phyloP scores from a whole-genome alignment of 2,888 invertebrate species.

The Hydrotaea diabolus region DNA sequence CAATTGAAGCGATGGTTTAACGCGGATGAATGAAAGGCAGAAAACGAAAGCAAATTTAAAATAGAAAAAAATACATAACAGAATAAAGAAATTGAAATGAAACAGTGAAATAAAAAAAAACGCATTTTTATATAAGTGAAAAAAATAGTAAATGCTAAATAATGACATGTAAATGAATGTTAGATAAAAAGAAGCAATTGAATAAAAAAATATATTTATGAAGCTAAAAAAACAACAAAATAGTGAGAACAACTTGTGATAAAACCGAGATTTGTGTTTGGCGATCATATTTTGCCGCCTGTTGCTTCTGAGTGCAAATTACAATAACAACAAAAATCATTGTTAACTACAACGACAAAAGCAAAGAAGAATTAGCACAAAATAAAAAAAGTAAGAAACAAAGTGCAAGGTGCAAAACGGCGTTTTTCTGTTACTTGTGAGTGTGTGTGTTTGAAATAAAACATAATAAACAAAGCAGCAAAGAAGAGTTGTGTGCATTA shows the following conservation, averaged over 20 bases:
- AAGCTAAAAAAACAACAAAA: background rate
- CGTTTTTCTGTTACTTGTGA: too few species aligned
- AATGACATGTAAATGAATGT: background rate
- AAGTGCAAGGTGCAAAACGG: constrained; percentile 22
- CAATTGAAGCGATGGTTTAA: constrained; percentile 55
- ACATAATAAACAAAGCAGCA: background rate
- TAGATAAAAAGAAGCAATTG: background rate
- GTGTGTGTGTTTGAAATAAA: background rate
- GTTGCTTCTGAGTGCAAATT: constrained; percentile 19
- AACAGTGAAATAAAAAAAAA: background rate
- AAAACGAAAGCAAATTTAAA: background rate
- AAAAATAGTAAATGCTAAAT: too few species aligned
- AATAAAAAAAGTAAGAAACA: background rate
- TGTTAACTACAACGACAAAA: constrained; percentile 7
- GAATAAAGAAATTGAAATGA: constrained; percentile 18
- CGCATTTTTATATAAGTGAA: too few species aligned
- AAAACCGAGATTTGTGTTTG: background rate
- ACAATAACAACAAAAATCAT: background rate
- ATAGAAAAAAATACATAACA: background rate
- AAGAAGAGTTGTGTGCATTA: background rate
- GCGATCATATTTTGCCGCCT: background rate
- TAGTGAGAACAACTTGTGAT: background rate
- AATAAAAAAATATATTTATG: background rate
- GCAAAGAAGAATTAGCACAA: constrained; percentile 22
- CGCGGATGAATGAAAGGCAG: constrained; percentile 49